Evolutionary conservation across 2,113 vertebrate species (phyloP), one percentile per base, ranked within the genome.

Genomic region (Barbus barbus): DNA sequence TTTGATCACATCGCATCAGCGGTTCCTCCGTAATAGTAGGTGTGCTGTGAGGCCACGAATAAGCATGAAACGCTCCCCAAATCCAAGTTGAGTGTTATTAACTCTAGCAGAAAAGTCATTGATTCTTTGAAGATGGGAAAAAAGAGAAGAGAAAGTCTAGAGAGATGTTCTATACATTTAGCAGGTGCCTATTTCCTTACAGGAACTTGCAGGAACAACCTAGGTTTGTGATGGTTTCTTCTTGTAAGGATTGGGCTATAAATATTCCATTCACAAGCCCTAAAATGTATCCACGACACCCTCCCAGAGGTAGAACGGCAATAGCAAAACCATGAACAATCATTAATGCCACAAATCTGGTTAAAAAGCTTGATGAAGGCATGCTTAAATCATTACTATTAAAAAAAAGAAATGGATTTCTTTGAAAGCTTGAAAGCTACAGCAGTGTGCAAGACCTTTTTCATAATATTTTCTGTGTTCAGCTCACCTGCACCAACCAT

Each of bases 1-100:
- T 81, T 85, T 81, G 76, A 86, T 83, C 87, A 56, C 33, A 83
- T 67, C n/a, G 79, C 83, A 33, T 53, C 16, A 31, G 60, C 82
- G 67, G 51, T 72, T 85, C 58, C 58, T 67, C n/a, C 2, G 6
- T 84, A 84, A 87, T 84, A 73, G 80, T 78, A 65, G 48, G 20
- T 38, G 26, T 36, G 9, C 11, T 7, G 9, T 28, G 26, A 56
- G 9, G 74, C 16, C 20, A 73, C 6, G 5, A 46, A 73, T 73
- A 12, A 77, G 48, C 9, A 0, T 14, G 20, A 78, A 78, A 60
- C 3, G 0, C 20, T 60, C 53, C 13, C 20, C 5, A 60, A 60
- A 60, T 60, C 20, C 53, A 78, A 53, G 22, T 24, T n/a, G 26
- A 56, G 44, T 11, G 5, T 14, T 36, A 58, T 77, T 11, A 78